Percentiles rank a stretch among this genome's conserved stretches.
Conservation (phyloP, 2,113 vertebrate genomes). For the Chlorocebus sabaeus region DNA sequence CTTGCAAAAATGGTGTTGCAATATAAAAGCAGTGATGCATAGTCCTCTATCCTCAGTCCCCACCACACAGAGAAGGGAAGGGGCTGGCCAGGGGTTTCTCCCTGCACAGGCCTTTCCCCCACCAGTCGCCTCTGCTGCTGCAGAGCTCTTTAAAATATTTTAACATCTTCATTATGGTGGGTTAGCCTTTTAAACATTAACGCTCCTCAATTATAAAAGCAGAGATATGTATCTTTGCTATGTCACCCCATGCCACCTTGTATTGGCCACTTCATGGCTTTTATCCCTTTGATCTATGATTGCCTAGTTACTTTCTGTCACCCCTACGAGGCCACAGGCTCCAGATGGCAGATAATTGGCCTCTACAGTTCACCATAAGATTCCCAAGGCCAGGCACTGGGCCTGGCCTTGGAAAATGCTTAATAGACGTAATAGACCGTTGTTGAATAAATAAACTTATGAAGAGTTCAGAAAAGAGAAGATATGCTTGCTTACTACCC, state of each 20-base stretch:
- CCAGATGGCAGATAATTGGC: not conserved
- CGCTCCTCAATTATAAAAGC: not conserved
- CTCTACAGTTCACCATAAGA: not conserved
- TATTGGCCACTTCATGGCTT: not conserved
- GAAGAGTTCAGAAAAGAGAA: not conserved
- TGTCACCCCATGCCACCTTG: too few species aligned
- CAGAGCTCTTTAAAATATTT: not conserved
- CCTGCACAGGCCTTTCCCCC: not conserved
- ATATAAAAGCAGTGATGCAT: not conserved
- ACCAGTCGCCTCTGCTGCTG: not conserved
- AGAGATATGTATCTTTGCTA: not conserved
- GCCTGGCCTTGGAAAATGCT: not conserved
- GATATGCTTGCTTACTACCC: not conserved
- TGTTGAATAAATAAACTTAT: not conserved
- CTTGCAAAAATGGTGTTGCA: not conserved
- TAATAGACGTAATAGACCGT: not conserved
- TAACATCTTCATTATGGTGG: not conserved
- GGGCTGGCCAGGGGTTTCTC: not conserved
- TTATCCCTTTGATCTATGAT: not conserved
- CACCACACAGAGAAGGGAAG: not conserved
- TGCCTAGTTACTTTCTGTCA: not conserved
- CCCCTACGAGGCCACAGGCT: not conserved
- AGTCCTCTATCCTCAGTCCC: not conserved
- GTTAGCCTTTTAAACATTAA: not conserved
- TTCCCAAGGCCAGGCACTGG: not conserved